Evolutionary conservation across 2,113 vertebrate species (phyloP), one percentile per base, ranked within the genome.

Genomic region (Caretta caretta): DNA sequence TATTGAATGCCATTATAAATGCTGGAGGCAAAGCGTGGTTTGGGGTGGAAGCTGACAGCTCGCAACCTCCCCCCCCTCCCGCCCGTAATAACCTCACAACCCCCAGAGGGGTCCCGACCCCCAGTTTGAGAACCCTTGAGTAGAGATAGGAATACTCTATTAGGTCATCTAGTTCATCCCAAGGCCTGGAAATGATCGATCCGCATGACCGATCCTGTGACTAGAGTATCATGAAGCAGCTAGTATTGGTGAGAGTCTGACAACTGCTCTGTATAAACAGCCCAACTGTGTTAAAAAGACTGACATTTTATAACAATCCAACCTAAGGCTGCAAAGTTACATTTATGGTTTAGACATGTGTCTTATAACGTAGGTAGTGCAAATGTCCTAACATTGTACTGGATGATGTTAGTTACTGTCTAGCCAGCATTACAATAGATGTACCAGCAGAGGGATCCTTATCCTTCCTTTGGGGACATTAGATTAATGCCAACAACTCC

Each of bases 141-240:
- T 75, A 59, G 79, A 87, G 65, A 84, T 51, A 31, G 22, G 51
- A 96, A 79, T 54, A 91, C 86, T 80, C 94, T 81, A 90, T 76
- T 78, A 14, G 38, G 13, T 12, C 75, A 14, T 46, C 12, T 78
- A 75, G 49, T 87, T 84, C 25, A 84, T 48, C 85, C 62, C 93
- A 90, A 83, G 85, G 57, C 62, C 0, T 4, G 35, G 35, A 19
- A 88, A 51, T 31, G 91, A 82, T 69, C 83, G 75, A 81, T 90
- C 46, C 20, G 10, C 27, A 35, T 22, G 90, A 94, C 22, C 78
- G 80, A 87, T 25, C 24, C 11, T 29, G 38, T 46, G 14, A 46
- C 42, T 88, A 84, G 87, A 78, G 81, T 6, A 35, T 9, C 94
- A 88, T 51, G 86, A 79, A 90, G 76, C 49, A 27, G 19, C 49